Evolutionary conservation across 2,113 vertebrate genomes (phyloP).

Genomic region (Coreoperca whiteheadi): DNA sequence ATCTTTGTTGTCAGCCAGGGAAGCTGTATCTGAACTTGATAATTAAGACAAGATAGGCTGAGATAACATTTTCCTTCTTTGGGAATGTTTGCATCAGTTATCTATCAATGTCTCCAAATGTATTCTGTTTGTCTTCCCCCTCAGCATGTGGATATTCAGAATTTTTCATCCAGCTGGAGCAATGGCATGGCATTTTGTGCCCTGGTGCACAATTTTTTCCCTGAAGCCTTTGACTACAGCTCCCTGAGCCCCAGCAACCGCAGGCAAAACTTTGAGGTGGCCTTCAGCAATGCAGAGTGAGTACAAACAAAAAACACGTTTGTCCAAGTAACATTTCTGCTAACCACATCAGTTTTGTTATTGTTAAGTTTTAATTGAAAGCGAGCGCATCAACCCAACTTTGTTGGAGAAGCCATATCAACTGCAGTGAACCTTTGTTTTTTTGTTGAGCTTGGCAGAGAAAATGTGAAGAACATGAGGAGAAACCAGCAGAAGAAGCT

Average conservation of each 20-base stretch:
- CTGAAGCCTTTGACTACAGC: slow-evolving; percentile 94
- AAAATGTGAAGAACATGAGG: neutral
- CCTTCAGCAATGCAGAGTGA: slow-evolving; percentile 96
- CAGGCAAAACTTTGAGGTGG: slow-evolving; percentile 96
- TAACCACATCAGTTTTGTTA: slow-evolving; percentile 27
- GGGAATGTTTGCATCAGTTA: slow-evolving; percentile 30
- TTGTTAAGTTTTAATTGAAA: slow-evolving; percentile 3
- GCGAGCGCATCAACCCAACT: neutral
- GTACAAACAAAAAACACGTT: slow-evolving; percentile 73
- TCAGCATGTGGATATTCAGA: slow-evolving; percentile 97
- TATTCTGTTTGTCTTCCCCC: slow-evolving; percentile 19
- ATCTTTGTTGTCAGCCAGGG: slow-evolving; percentile 26
- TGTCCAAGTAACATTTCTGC: slow-evolving; percentile 10
- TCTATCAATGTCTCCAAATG: neutral
- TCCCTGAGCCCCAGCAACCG: slow-evolving; percentile 93
- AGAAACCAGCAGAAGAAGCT: slow-evolving; percentile 19
- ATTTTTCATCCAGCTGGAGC: slow-evolving; percentile 99
- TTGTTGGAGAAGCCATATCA: slow-evolving; percentile 5
- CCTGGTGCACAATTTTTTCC: slow-evolving; percentile 98
- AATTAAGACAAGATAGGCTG: neutral
- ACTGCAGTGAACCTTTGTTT: neutral
- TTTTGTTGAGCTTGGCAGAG: neutral
- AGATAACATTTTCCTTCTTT: slow-evolving; percentile 16
- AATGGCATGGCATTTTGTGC: slow-evolving; percentile 98
- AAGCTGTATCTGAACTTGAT: slow-evolving; percentile 14